phyloP scores from a whole-genome alignment of 2,888 invertebrate species.

The Hoplodrina ambigua region DNA sequence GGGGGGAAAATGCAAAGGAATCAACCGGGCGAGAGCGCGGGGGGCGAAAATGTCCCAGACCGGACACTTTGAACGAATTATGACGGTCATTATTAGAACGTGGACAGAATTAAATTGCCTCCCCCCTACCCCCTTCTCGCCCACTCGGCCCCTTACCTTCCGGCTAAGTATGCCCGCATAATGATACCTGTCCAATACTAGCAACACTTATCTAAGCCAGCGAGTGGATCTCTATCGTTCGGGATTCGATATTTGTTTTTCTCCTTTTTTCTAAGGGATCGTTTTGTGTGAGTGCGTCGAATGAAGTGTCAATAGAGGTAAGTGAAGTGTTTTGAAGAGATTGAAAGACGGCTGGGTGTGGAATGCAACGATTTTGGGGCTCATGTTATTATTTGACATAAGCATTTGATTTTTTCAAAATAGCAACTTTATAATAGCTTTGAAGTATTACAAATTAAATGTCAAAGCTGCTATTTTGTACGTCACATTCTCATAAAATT shows the following conservation, averaged over 20 bases:
- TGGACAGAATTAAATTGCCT: slow-evolving; percentile 92
- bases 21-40: slow-evolving; percentile 78
- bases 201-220: slow-evolving; percentile 81
- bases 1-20: slow-evolving; percentile 89
- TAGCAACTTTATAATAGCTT: neutral
- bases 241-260: slow-evolving; percentile 62
- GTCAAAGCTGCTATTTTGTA: neutral
- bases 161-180: slow-evolving; percentile 89
- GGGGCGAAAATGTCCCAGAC: slow-evolving; percentile 88
- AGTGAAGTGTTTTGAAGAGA: slow-evolving; percentile 59
- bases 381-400: neutral
- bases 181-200: slow-evolving; percentile 89
- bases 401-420: neutral
- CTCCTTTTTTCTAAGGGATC: slow-evolving; percentile 61
- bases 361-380: slow-evolving; percentile 36
- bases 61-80: slow-evolving; percentile 92
- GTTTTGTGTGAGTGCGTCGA: slow-evolving; percentile 58
- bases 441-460: neutral
- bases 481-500: neutral
- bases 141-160: slow-evolving; percentile 76
- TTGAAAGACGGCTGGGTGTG: slow-evolving; percentile 41
- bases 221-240: slow-evolving; percentile 73
- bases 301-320: slow-evolving; percentile 63
- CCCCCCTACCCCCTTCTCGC: slow-evolving; percentile 75
- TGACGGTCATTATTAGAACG: slow-evolving; percentile 92